A percentile compares a stretch with the other conserved stretches of the same genome.
Conservation (phyloP, 2,113 vertebrate species). For the Arothron firmamentum region DNA sequence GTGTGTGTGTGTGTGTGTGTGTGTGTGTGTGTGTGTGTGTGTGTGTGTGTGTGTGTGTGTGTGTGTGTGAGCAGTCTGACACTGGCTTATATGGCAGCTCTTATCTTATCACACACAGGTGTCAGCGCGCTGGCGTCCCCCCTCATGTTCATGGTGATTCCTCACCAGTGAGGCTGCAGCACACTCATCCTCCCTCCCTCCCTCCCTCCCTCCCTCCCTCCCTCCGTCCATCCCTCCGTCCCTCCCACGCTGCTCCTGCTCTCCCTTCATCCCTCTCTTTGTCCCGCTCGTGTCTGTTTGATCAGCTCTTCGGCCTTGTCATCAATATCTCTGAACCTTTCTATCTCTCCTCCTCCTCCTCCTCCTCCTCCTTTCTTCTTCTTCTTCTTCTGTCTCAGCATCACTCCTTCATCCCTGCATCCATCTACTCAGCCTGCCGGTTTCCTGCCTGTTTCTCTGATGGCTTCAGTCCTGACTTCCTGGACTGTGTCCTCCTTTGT, state of each 20-base stretch:
- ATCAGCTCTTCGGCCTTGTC: too few relatives aligned
- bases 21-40: slow-evolving; percentile 14
- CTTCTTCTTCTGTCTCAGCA: slow-evolving; percentile 9
- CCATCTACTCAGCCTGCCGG: too few relatives aligned
- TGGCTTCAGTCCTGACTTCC: too few relatives aligned
- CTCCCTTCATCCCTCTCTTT: too few relatives aligned
- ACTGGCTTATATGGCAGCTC: slow-evolving; percentile 60
- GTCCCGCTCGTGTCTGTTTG: too few relatives aligned
- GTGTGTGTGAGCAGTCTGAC: slow-evolving; percentile 53
- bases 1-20: not conserved
- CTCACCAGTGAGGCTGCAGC: slow-evolving; percentile 19
- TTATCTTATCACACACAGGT: slow-evolving; percentile 64
- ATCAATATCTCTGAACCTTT: too few relatives aligned
- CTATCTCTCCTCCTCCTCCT: not conserved
- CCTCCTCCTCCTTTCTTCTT: too few relatives aligned
- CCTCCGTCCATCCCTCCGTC: not conserved
- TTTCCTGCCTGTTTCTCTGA: too few relatives aligned
- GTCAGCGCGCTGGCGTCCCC: slow-evolving; percentile 38
- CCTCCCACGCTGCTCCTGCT: too few relatives aligned
- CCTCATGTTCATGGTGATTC: slow-evolving; percentile 62
- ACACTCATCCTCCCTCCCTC: slow-evolving; percentile 34
- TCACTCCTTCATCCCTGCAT: slow-evolving; percentile 10
- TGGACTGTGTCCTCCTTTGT: too few relatives aligned
- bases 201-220: slow-evolving; percentile 18
- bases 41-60: slow-evolving; percentile 13